These are phyloP conservation scores for Diglossa cyanea DNA, from an alignment of 2,797 vertebrate species.

Conservation along the genomic window DNA sequence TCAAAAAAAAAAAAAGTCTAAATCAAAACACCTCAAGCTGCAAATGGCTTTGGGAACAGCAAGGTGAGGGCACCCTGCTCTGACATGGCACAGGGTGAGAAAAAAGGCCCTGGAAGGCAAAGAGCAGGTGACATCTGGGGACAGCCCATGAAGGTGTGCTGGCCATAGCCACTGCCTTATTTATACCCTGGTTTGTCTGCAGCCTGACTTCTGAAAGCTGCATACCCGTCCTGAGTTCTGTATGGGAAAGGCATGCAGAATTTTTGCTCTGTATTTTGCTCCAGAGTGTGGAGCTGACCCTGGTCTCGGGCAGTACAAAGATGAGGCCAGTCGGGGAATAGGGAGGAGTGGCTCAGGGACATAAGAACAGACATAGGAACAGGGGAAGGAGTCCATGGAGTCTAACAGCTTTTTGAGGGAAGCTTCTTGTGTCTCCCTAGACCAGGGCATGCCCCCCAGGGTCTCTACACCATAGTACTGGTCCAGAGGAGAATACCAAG, in stretches of 20 bases:
- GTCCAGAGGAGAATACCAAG: neutral
- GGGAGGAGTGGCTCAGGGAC: neutral
- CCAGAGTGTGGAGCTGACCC: neutral
- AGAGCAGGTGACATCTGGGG: rapidly evolving
- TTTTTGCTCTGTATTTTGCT: neutral
- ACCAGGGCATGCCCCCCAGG: neutral
- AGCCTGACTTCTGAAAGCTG: neutral
- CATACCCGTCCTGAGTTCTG: neutral
- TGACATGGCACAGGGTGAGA: rapidly evolving
- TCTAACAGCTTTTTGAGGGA: neutral
- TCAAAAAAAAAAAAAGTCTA: neutral
- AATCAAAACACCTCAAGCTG: neutral
- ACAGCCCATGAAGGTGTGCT: rapidly evolving
- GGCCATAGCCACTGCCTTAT: neutral
- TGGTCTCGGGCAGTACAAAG: neutral
- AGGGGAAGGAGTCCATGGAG: neutral
- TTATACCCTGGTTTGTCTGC: rapidly evolving
- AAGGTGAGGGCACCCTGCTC: neutral
- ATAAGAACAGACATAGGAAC: neutral
- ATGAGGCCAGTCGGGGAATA: neutral
- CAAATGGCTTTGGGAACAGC: neutral
- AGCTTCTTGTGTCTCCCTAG: neutral
- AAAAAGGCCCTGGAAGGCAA: neutral
- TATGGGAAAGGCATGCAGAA: neutral
- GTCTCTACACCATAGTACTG: neutral